Base-by-base conservation (phyloP, 2,888 invertebrate species). In the Rhabditoides inermis region DNA sequence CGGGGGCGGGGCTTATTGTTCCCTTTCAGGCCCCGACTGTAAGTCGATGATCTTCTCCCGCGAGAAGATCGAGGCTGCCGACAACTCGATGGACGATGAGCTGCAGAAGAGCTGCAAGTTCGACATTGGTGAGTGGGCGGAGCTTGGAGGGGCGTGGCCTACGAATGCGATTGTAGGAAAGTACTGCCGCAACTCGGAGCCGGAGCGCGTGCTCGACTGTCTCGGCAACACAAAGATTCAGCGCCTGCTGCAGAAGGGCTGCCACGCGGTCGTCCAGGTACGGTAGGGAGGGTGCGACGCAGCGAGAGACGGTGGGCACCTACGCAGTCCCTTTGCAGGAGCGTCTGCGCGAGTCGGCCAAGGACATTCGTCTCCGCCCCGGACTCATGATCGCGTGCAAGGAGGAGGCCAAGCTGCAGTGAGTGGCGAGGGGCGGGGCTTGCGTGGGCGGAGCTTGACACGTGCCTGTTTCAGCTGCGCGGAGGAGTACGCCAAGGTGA, bases 331-430 rank as follows among this genome's bases (percentile, higher is more conserved):
- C n/a, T 18, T 68, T 70, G 10, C 51, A 63, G 44, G 65, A 64
- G 49, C 56, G 76, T 7, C 65, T 75, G 71, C 57, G 59, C n/a
- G 76, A 76, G 47, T 59, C 67, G 7, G 66, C 69, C 5, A 51
- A 63, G 30, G 90, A 95, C 78, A 87, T 90, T 75, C 85, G 88
- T 69, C 81, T 92, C 53, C 90, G 94, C 81, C 90, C 91, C 1
- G 79, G 88, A 40, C 81, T 95, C 30, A 84, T 86, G 55, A 84
- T 85, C 49, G 83, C 88, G 51, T 95, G 95, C 77, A 78, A 80
- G 58, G 67, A 75, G n/a, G 84, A 84, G 28, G 68, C 68, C 2
- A 52, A 66, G 49, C 46, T 53, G 48, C 60, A 67, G 80, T 84
- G 67, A 68, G 75, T 57, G 10, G 12, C 1, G 22, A 15, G 15